Conservation (phyloP, 2,797 vertebrate species). For the Chrysocyon brachyurus region DNA sequence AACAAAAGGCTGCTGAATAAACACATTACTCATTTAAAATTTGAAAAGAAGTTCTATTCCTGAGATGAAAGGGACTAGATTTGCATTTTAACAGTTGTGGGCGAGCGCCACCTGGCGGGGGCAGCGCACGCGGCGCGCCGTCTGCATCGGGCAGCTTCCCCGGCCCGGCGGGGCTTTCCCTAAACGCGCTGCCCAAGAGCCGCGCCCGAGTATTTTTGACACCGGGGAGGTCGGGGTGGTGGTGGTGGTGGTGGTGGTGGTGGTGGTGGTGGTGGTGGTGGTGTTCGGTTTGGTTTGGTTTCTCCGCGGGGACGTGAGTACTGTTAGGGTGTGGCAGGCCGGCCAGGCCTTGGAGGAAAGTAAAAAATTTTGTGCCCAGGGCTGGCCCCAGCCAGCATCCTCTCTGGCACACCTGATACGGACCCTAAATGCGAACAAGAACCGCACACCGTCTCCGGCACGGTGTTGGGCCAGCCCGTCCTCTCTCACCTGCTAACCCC, state of each 20-base stretch:
- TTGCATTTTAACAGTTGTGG: constrained; percentile 87
- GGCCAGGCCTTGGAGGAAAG: neutral
- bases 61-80: constrained; percentile 66
- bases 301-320: neutral
- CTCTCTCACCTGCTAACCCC: neutral
- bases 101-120: constrained; percentile 89
- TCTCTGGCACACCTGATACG: neutral
- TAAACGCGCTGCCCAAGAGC: neutral
- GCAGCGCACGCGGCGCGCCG: neutral
- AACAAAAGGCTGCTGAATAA: constrained; percentile 88
- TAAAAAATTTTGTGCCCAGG: neutral
- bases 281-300: neutral
- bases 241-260: no score
- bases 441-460: neutral
- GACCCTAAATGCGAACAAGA: constrained; percentile 3
- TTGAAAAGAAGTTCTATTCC: constrained; percentile 79
- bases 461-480: neutral
- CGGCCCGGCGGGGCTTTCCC: neutral
- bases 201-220: neutral
- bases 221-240: neutral
- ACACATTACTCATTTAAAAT: constrained; percentile 84
- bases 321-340: neutral
- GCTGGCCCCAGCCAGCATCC: neutral
- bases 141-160: constrained; percentile 24
- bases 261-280: no score